Conservation (phyloP, 2,888 invertebrate genomes). For the Drosophila eohydei region DNA sequence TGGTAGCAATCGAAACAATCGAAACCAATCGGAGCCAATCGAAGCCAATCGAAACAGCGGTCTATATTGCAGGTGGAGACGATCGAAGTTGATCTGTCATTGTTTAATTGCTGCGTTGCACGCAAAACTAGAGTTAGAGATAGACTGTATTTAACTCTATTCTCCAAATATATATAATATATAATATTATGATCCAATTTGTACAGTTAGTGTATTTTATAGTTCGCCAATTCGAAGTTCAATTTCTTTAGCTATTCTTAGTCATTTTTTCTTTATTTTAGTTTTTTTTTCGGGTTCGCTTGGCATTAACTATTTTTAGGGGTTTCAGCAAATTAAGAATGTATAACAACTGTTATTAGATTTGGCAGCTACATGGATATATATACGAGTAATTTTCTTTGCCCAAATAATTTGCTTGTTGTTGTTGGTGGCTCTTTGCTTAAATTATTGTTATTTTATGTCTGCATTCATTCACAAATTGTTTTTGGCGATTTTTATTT, state of each 20-base stretch:
- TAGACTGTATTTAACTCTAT: not conserved
- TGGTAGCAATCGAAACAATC: slow-evolving; percentile 46
- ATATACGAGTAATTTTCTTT: slow-evolving; percentile 61
- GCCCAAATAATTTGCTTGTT: slow-evolving; percentile 57
- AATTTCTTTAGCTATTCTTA: slow-evolving; percentile 9
- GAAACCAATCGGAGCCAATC: slow-evolving; percentile 22
- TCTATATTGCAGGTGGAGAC: slow-evolving; percentile 7
- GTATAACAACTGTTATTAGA: slow-evolving; percentile 69
- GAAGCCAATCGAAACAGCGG: slow-evolving; percentile 40
- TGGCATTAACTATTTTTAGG: slow-evolving; percentile 41
- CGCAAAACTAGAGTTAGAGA: too few relatives aligned
- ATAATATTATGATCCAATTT: not conserved
- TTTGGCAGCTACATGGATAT: slow-evolving; percentile 62
- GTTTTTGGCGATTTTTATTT: slow-evolving; percentile 51
- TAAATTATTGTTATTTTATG: slow-evolving; percentile 78
- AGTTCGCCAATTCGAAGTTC: not conserved
- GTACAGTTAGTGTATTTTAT: not conserved
- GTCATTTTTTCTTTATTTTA: not conserved
- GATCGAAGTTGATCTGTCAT: not conserved
- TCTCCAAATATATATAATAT: not conserved
- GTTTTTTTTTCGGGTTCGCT: not conserved
- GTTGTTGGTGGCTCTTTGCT: slow-evolving; percentile 44
- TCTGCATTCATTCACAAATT: slow-evolving; percentile 80
- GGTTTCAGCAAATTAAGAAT: slow-evolving; percentile 57
- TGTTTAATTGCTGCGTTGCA: slow-evolving; percentile 11